Percentiles rank a stretch among this genome's conserved stretches.
Conservation (phyloP, 2,888 invertebrate genomes). For the Drosophila birchii region DNA sequence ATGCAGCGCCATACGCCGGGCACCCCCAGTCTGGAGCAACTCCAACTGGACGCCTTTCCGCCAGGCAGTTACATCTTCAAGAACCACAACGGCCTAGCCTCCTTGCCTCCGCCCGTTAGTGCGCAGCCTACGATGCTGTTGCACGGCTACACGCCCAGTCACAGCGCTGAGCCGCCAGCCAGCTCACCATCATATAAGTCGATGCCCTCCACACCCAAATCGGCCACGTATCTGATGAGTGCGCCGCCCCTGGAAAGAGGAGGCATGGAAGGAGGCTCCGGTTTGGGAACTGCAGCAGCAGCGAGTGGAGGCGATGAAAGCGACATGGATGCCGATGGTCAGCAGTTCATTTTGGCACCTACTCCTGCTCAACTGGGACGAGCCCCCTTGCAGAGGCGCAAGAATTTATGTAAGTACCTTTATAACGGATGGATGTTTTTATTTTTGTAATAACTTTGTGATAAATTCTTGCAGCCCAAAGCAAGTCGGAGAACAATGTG, state of each 20-base stretch:
- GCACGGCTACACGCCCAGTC: constrained; percentile 72
- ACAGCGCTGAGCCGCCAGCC: constrained; percentile 61
- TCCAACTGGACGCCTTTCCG: constrained; percentile 54
- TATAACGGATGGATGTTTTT: too few relatives aligned
- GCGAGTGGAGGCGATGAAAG: constrained; percentile 76
- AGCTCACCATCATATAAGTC: constrained; percentile 83
- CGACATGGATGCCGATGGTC: constrained; percentile 74
- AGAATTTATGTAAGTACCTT: constrained; percentile 89
- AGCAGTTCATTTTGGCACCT: constrained; percentile 92
- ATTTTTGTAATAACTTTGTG: not conserved
- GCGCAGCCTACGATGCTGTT: constrained; percentile 69
- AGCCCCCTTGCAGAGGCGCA: constrained; percentile 94
- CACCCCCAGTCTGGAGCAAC: constrained; percentile 61
- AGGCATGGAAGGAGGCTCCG: constrained; percentile 16
- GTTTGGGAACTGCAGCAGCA: constrained; percentile 40
- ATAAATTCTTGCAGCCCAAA: constrained; percentile 58
- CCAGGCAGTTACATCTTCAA: constrained; percentile 76
- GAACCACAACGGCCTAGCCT: constrained; percentile 77
- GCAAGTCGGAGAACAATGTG: constrained; percentile 67
- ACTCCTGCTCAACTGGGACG: constrained; percentile 97
- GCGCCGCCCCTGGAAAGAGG: constrained; percentile 61
- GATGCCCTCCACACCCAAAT: constrained; percentile 84
- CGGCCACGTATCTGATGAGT: constrained; percentile 74
- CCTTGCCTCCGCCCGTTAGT: constrained; percentile 63
- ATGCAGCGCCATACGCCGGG: constrained; percentile 70